Percentiles rank a stretch among this genome's conserved stretches.
These are phyloP conservation scores for Phalloptychus januarius DNA, from an alignment of 2,797 vertebrate genomes.

Conservation along the genomic window DNA sequence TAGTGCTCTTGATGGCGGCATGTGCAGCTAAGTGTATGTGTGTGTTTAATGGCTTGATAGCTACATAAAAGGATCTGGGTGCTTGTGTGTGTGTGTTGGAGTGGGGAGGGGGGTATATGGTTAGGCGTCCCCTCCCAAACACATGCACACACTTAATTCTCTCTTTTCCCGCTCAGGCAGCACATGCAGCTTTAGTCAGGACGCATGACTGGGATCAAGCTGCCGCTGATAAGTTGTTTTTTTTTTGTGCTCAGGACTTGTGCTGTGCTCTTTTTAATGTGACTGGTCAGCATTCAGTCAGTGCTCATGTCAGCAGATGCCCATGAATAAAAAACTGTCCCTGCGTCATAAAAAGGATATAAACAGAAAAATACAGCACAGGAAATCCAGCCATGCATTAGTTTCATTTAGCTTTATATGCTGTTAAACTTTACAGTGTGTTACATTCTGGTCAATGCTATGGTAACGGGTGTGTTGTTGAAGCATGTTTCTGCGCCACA, in stretches of 20 bases:
- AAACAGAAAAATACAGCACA: conserved; percentile 20
- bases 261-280: conserved; percentile 37
- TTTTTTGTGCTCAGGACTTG: conserved; percentile 14
- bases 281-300: conserved; percentile 34
- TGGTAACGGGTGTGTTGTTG: background rate
- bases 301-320: conserved; percentile 42
- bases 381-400: conserved; percentile 2
- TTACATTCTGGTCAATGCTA: background rate
- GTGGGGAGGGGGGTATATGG: background rate
- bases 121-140: background rate
- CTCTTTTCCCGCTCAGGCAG: conserved; percentile 53
- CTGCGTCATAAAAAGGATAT: conserved; percentile 14
- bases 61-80: conserved; percentile 4
- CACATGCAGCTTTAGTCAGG: conserved; percentile 54
- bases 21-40: conserved; percentile 19
- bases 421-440: background rate
- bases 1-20: conserved; percentile 24
- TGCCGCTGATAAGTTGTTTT: conserved; percentile 30
- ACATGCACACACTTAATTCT: conserved; percentile 23
- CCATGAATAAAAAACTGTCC: conserved; percentile 11
- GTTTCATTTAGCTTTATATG: conserved; percentile 9
- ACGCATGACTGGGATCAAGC: conserved; percentile 72
- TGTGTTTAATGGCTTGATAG: conserved; percentile 34
- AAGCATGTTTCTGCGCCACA: conserved; percentile 13
- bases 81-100: background rate